phyloP scores from a whole-genome alignment of 2,888 invertebrate species.

The Deilephila elpenor region DNA sequence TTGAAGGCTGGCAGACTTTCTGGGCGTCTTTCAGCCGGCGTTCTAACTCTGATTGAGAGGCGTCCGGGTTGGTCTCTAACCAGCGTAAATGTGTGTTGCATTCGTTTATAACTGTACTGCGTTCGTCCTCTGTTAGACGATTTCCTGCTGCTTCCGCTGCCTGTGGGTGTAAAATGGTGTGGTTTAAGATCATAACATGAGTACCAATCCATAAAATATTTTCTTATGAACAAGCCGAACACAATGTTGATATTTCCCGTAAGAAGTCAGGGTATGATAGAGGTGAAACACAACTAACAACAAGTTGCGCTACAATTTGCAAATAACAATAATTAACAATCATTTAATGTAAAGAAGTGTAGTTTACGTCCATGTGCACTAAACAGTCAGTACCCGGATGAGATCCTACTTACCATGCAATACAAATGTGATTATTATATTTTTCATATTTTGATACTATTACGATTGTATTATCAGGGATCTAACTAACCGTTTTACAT shows the following conservation, averaged over 20 bases:
- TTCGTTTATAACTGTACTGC: constrained; percentile 87
- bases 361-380: too few species aligned
- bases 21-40: constrained; percentile 91
- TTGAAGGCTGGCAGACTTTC: constrained; percentile 89
- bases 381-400: too few species aligned
- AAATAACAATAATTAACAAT: too few species aligned
- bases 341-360: too few species aligned
- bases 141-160: constrained; percentile 87
- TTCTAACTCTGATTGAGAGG: constrained; percentile 91
- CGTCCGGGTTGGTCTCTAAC: constrained; percentile 92
- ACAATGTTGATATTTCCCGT: too few species aligned
- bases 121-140: constrained; percentile 89
- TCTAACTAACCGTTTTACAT: constrained; percentile 67
- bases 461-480: neutral
- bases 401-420: too few species aligned
- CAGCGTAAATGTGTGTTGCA: constrained; percentile 90
- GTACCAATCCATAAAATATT: too few species aligned
- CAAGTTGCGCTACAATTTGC: too few species aligned
- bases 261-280: too few species aligned
- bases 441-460: neutral
- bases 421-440: too few species aligned
- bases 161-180: constrained; percentile 57
- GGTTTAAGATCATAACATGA: neutral
- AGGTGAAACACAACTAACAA: too few species aligned
- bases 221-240: too few species aligned